phyloP scores from a whole-genome alignment of 2,113 vertebrate species.

The Aspidoscelis tigris region DNA sequence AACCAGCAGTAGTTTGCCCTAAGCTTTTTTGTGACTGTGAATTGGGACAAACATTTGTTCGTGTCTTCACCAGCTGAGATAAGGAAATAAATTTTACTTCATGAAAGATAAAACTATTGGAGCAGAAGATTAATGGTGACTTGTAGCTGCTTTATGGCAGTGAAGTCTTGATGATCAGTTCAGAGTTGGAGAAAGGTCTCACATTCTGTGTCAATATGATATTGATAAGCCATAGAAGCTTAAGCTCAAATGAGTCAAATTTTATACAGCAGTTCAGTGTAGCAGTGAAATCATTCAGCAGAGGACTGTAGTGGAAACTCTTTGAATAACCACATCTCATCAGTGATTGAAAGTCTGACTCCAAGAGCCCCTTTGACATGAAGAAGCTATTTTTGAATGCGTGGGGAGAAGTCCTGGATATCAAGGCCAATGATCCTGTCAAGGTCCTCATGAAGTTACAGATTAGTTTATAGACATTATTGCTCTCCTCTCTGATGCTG shows the following conservation, averaged over 20 bases:
- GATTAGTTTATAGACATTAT: no score
- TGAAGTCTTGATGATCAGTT: constrained; percentile 41
- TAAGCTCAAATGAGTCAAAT: rapidly evolving
- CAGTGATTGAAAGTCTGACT: neutral
- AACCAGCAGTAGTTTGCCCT: constrained; percentile 24
- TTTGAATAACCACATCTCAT: constrained; percentile 13
- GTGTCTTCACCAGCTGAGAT: constrained; percentile 43
- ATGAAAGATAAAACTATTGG: constrained; percentile 52
- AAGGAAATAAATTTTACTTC: constrained; percentile 59
- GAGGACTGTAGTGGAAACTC: constrained; percentile 28
- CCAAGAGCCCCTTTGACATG: no score
- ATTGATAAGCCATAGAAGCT: constrained; percentile 28
- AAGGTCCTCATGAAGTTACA: no score
- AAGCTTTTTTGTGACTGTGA: constrained; percentile 31
- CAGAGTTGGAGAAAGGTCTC: constrained; percentile 54
- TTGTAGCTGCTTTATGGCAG: constrained; percentile 33
- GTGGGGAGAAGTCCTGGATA: no score
- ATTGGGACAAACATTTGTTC: constrained; percentile 41
- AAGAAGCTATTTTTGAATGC: no score
- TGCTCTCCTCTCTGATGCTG: no score
- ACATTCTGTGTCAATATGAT: constrained; percentile 13
- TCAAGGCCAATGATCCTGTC: no score
- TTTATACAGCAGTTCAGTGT: constrained; percentile 1
- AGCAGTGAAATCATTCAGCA: constrained; percentile 21
- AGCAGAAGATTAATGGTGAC: constrained; percentile 57